A percentile compares a stretch with the other conserved stretches of the same genome.
These are phyloP conservation scores for Dexiosoma caninum DNA, from an alignment of 2,888 invertebrate species.

Conservation along the genomic window DNA sequence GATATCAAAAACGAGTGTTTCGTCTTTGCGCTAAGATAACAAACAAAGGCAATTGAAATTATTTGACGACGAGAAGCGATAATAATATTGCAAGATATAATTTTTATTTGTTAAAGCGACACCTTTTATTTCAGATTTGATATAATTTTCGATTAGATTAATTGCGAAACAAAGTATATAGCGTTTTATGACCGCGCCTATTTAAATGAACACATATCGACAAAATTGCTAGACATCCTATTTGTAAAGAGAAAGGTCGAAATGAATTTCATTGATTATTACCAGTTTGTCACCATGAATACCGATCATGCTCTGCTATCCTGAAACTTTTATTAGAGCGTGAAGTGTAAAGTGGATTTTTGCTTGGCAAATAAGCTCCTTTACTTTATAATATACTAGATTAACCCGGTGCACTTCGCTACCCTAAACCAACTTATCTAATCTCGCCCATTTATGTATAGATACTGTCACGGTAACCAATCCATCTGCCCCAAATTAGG, in stretches of 20 bases:
- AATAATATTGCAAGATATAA: slow-evolving; percentile 55
- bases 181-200: slow-evolving; percentile 72
- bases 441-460: too few relatives aligned
- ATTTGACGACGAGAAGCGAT: slow-evolving; percentile 56
- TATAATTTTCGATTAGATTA: slow-evolving; percentile 60
- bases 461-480: too few relatives aligned
- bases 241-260: neutral
- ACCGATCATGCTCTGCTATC: too few relatives aligned
- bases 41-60: slow-evolving; percentile 44
- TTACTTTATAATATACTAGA: too few relatives aligned
- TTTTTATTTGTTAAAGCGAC: slow-evolving; percentile 40
- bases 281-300: too few relatives aligned
- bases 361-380: too few relatives aligned
- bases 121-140: slow-evolving; percentile 29
- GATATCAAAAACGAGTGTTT: slow-evolving; percentile 13
- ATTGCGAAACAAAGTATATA: slow-evolving; percentile 58
- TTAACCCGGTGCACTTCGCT: too few relatives aligned
- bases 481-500: too few relatives aligned
- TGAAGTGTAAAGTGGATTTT: too few relatives aligned
- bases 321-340: too few relatives aligned
- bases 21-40: slow-evolving; percentile 46
- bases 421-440: too few relatives aligned
- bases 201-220: slow-evolving; percentile 30
- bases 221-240: neutral
- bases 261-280: neutral